Evolutionary conservation across 2,113 vertebrate species (phyloP).

Genomic region (Labeo catla): DNA sequence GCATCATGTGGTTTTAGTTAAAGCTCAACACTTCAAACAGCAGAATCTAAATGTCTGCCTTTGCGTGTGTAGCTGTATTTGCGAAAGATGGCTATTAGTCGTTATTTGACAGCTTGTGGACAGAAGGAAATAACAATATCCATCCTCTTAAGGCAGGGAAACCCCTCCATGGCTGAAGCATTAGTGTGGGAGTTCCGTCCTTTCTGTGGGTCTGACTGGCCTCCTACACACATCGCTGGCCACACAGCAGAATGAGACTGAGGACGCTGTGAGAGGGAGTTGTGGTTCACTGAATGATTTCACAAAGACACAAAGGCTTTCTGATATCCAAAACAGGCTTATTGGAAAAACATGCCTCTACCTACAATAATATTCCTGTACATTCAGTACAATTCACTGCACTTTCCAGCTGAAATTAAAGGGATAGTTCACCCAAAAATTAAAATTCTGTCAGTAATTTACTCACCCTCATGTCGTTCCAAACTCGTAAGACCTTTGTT

Average conservation of each 20-base stretch:
- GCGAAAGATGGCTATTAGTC: slow-evolving; percentile 37
- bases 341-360: too few relatives aligned
- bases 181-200: slow-evolving; percentile 39
- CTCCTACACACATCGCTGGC: background rate
- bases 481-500: too few relatives aligned
- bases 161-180: slow-evolving; percentile 52
- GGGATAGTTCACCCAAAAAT: too few relatives aligned
- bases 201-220: background rate
- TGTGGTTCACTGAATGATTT: background rate
- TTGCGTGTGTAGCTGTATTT: slow-evolving; percentile 25
- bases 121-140: background rate
- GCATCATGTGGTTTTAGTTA: background rate
- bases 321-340: too few relatives aligned
- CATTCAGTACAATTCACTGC: too few relatives aligned
- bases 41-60: background rate
- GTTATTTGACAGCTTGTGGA: background rate
- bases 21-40: slow-evolving; percentile 15
- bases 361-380: too few relatives aligned
- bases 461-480: too few relatives aligned
- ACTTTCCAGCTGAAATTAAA: too few relatives aligned
- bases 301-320: too few relatives aligned
- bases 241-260: background rate
- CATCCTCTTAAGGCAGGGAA: slow-evolving; percentile 42
- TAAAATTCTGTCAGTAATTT: too few relatives aligned
- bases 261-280: background rate